Evolutionary conservation across 2,113 vertebrate genomes (phyloP).

Genomic region (Columba livia): DNA sequence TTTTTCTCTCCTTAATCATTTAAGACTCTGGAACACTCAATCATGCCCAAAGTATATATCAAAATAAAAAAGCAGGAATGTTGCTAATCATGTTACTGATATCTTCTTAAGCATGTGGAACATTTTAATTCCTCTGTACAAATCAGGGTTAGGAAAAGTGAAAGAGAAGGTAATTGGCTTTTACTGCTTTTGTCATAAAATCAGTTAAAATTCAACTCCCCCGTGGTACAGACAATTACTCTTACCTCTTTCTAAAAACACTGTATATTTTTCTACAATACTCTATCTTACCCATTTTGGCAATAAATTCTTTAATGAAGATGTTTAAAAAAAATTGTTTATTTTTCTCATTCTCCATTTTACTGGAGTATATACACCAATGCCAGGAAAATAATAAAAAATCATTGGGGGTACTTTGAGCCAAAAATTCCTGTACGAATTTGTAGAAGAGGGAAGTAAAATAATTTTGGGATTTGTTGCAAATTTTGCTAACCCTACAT

Average conservation of each 20-base stretch:
- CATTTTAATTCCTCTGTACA: background rate
- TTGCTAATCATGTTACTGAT: slow-evolving; percentile 9
- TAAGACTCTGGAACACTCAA: slow-evolving; percentile 23
- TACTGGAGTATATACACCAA: background rate
- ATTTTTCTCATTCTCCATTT: background rate
- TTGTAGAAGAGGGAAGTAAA: background rate
- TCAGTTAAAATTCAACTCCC: background rate
- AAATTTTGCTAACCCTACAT: background rate
- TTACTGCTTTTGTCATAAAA: background rate
- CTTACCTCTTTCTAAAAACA: background rate
- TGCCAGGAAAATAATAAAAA: fast-evolving
- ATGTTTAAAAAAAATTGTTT: background rate
- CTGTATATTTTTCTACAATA: background rate
- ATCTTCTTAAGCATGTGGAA: slow-evolving; percentile 10
- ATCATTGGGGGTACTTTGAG: background rate
- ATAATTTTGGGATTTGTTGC: background rate
- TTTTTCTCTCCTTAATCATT: slow-evolving; percentile 47
- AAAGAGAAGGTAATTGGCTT: background rate
- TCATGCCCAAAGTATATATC: background rate
- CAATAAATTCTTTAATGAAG: background rate
- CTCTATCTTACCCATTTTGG: background rate
- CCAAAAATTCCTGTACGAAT: background rate
- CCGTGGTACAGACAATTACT: fast-evolving
- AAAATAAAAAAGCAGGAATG: background rate
- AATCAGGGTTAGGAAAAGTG: background rate